Conservation (phyloP, 1,140 invertebrate species). For the Charaxes varanes region DNA sequence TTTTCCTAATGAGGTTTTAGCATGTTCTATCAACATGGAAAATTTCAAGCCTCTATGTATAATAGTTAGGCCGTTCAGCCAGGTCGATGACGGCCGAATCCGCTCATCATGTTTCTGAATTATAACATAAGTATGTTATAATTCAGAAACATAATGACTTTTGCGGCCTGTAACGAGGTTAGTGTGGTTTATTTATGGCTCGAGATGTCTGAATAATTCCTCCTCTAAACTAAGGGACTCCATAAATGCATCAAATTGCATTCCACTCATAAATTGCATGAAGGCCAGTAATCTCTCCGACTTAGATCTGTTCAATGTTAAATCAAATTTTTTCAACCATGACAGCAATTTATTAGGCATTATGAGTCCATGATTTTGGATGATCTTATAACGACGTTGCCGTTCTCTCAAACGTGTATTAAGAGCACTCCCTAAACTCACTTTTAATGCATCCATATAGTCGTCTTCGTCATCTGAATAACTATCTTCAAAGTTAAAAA, state of each 20-base stretch:
- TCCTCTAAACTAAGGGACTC: constrained; percentile 83
- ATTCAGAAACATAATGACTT: too few species aligned
- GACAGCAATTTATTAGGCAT: constrained; percentile 78
- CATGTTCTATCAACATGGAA: too few species aligned
- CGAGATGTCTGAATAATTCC: constrained; percentile 81
- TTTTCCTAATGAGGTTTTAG: too few species aligned
- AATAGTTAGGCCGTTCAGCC: too few species aligned
- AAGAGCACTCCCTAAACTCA: constrained; percentile 80
- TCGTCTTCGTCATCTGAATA: constrained; percentile 71
- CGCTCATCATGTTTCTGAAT: too few species aligned
- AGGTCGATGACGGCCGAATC: too few species aligned
- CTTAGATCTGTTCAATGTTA: constrained; percentile 76
- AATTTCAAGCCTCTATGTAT: too few species aligned
- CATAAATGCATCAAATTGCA: constrained; percentile 85
- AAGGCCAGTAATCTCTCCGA: constrained; percentile 80
- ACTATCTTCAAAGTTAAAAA: constrained; percentile 79
- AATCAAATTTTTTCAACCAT: constrained; percentile 79
- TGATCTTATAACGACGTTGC: constrained; percentile 80
- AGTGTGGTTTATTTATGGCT: too few species aligned
- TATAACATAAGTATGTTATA: too few species aligned
- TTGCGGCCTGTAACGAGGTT: too few species aligned
- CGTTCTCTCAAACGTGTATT: constrained; percentile 84
- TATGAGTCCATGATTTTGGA: constrained; percentile 87
- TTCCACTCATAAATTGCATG: constrained; percentile 83
- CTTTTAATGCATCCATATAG: constrained; percentile 78